Evolutionary conservation across 2,113 vertebrate species (phyloP), one percentile per base, ranked within the genome.

Genomic region (Notothenia rossii): DNA sequence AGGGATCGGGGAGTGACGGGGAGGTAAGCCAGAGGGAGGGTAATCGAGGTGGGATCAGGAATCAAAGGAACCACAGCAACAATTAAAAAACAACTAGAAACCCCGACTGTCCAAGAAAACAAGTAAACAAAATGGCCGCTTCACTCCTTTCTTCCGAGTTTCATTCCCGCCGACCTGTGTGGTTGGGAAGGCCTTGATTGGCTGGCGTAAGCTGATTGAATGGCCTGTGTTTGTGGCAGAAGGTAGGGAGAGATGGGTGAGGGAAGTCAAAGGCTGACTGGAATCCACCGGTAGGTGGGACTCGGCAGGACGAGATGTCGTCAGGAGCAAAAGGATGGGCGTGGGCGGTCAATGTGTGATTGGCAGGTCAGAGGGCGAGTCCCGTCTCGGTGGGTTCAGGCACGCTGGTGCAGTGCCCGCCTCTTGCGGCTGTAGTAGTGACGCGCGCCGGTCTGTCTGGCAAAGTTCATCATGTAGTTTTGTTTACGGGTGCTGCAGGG

Each of bases 381-480:
- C 92, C 92, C 84, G 91, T 93, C 92, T 80, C 1, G 61, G 29
- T 29, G 53, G 70, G 68, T 95, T 96, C 86, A 99, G 94, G 96
- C 96, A 87, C 94, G 95, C 93, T 91, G 97, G 90, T 93, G 96
- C 95, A 99, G 95, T 88, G 97, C 97, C 95, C 98, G 96, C 94
- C 97, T 96, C 96, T 98, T 98, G 96, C 98, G 97, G 95, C 94
- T 98, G 96, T 98, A 99, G 96, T 98, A 98, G 95, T 98, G 98
- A 88, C 97, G 97, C 90, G 97, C 94, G 90, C 96, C 96, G 91
- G 96, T 97, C 96, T 99, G 98, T 90, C 97, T 96, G 96, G 98
- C 97, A 97, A 97, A 99, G 97, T 98, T 99, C 98, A 99, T 98
- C 97, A 99, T 99, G 95, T 98, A 99, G 97, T 98, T 99, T 96